Evolutionary conservation across 2,113 vertebrate species (phyloP), one percentile per base, ranked within the genome.

Genomic region (Bufo gargarizans): DNA sequence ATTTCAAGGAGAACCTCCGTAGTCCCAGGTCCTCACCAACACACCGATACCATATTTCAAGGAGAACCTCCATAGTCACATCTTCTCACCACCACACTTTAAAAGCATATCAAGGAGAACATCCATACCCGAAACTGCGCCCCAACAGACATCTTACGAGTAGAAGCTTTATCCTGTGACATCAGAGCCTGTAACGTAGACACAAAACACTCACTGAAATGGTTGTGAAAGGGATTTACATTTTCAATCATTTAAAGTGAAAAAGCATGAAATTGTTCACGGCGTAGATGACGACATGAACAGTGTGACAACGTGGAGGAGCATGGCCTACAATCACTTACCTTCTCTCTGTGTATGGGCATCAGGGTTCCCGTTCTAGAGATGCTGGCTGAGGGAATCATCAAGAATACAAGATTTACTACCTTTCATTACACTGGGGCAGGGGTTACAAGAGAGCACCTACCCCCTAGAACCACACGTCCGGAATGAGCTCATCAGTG

Each of bases 281-380:
- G 1, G 33, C 33, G 33, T 33, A 33, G 33, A 33, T 33, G 33
- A 33, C 33, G 33, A 33, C 33, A 33, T 33, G 33, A 33, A 12
- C 56, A 12, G 56, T 58, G 56, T 58, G 13, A 58, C 12, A 12
- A 12, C 9, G 56, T 12, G 12, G 10, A 13, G 61, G 61, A 33
- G 17, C 17, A 22, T 13, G 3, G 63, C 9, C 5, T 67, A n/a
- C 33, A 2, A 43, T 45, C 69, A 72, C 80, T 49, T 67, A 96
- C 95, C 92, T 94, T 95, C 72, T 93, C 91, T 92, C 93, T 95
- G 45, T 92, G 22, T 12, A 90, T 85, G 79, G 94, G 94, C 93
- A 95, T 94, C 56, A 96, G 82, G 0, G 95, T 96, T 49, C 95
- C 95, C 0, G 94, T 95, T 89, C 95, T 93, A 87, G 95, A 96